Base-by-base conservation (phyloP, 2,113 vertebrate genomes). In the Heptranchias perlo region DNA sequence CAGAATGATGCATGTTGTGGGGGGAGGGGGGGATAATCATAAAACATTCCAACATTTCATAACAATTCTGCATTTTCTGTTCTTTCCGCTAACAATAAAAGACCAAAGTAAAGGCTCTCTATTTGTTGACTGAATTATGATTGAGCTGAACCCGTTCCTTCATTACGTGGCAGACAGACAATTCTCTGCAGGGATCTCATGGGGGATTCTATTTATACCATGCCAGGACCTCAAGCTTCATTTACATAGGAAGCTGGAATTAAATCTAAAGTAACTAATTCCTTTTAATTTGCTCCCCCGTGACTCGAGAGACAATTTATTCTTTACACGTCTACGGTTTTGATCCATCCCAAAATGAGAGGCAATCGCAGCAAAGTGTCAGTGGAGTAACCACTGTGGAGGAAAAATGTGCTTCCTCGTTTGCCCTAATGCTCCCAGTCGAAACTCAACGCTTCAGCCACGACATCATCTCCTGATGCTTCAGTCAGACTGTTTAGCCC, bases 201-300 rank as follows among this genome's bases (percentile, higher is more conserved):
- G 94, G 65, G 94, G 65, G 94, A 35, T 52, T 95, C 64, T 67
- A 21, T 94, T 65, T 94, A 67, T 69, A 95, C 39, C 44, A 52
- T 35, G 94, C 64, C 94, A 69, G 65, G 94, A 49, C 65, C 65
- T 69, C 64, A 52, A 69, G 39, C 64, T 67, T 95, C 62, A 95
- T 95, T 95, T 69, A 49, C 62, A 69, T 69, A 67, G 93, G 62
- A 95, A 69, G 93, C 64, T 95, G 93, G 93, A 95, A 69, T 52
- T 69, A 49, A 52, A 69, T 69, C 65, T 31, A 69, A 95, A 69
- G 65, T 69, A 49, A 69, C 65, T 95, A 95, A 95, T 95, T 95
- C 94, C 94, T 95, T 95, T 95, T 95, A 95, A 95, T 95, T 95
- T 95, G 94, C 25, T 95, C 94, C 94, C 94, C 47, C 1, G 64